Conservation (phyloP, 2,888 invertebrate genomes). For the Erpobdella octoculata region DNA sequence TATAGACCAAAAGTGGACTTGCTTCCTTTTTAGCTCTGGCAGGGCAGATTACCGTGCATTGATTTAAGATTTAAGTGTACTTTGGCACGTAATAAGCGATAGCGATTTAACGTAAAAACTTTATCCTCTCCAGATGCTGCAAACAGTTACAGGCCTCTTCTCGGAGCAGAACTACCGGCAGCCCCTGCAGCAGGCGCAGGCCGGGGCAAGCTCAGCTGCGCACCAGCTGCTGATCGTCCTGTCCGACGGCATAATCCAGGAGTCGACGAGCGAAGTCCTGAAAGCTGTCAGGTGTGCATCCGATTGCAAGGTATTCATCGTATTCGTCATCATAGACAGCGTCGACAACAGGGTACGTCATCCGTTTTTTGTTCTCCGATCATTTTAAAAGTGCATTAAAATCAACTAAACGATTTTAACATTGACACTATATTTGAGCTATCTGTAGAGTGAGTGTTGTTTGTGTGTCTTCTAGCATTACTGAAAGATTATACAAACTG, state of each 20-base stretch:
- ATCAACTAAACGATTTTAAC: no score
- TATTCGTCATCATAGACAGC: slow-evolving; percentile 91
- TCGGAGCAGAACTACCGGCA: slow-evolving; percentile 52
- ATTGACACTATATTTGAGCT: no score
- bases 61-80: no score
- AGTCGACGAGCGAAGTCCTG: slow-evolving; percentile 68
- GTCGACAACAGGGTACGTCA: slow-evolving; percentile 81
- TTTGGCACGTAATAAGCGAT: no score
- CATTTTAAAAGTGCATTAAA: neutral
- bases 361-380: slow-evolving; percentile 47
- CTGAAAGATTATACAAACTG: no score
- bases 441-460: no score
- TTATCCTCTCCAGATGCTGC: slow-evolving; percentile 63
- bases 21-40: no score
- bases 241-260: slow-evolving; percentile 85
- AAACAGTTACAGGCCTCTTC: slow-evolving; percentile 64
- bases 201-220: slow-evolving; percentile 35
- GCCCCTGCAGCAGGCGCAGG: slow-evolving; percentile 45
- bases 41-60: no score
- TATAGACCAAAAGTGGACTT: no score
- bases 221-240: slow-evolving; percentile 76
- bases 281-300: slow-evolving; percentile 73
- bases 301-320: slow-evolving; percentile 76
- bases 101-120: no score
- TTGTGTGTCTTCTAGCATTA: no score